Base-by-base conservation (phyloP, 2,797 vertebrate genomes). In the Acropternis orthonyx region DNA sequence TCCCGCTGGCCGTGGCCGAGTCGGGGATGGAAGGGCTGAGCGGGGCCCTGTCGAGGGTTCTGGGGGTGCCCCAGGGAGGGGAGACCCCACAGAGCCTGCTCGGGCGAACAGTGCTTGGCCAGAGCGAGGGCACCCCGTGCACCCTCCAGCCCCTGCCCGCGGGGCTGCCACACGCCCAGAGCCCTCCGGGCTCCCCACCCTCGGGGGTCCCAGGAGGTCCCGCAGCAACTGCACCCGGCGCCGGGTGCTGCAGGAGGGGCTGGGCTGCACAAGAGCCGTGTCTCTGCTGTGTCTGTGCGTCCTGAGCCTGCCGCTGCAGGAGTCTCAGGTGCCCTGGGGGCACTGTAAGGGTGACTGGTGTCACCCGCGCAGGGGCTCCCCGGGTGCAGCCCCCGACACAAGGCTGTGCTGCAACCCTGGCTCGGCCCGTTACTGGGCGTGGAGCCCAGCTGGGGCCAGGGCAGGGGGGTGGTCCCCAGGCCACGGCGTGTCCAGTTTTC, bases 401-500 rank as follows among this genome's bases (percentile, higher is more conserved):
- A 51, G 32, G 19, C 41, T 62, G 65, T 62, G 30, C 39, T 77
- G 41, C 20, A 61, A 24, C 46, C 28, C 46, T 13, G 27, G 44
- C 16, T 73, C 9, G 46, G 48, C 34, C 58, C 12, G 1, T 19
- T 14, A 21, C 34, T 43, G 32, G 32, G 15, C 55, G 14, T 14
- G 26, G 58, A 65, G n/a, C n/a, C 37, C 44, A 46, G 21, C 14
- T 49, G 26, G 28, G 24, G 21, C 28, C 12, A 30, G n/a, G n/a
- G 18, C 30, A 59, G 21, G 18, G 5, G 37, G 26, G 13, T 76
- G 43, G 22, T 37, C 19, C 41, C 32, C 3, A 5, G 41, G 22
- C 26, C 36, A 43, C 12, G 1, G 55, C 34, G 66, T 19, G 5
- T 0, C 2, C 7, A 3, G 51, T 18, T 36, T 46, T 48, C 22